Conservation (phyloP, 2,888 invertebrate species). For the Hemaris fuciformis region DNA sequence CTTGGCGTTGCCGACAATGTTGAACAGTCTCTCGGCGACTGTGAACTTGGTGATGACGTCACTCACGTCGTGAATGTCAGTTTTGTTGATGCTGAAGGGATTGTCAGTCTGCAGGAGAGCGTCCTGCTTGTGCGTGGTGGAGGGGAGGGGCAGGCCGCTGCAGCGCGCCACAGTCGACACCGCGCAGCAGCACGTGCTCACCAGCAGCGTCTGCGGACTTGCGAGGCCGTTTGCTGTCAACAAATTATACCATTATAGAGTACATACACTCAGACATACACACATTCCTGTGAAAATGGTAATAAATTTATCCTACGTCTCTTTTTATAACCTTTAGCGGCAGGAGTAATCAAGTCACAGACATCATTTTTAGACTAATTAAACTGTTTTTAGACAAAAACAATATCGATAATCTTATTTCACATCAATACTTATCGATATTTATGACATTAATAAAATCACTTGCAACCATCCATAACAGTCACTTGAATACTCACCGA, state of each 20-base stretch:
- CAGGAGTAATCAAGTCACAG: too few species aligned
- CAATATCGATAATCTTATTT: too few species aligned
- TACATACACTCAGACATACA: too few species aligned
- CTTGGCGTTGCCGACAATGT: constrained; percentile 87
- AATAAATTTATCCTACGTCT: too few species aligned
- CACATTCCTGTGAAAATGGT: too few species aligned
- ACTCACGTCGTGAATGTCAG: constrained; percentile 34
- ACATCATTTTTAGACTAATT: too few species aligned
- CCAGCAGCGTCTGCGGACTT: constrained; percentile 82
- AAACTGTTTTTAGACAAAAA: too few species aligned
- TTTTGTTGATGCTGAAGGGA: constrained; percentile 58
- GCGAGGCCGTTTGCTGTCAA: constrained; percentile 84
- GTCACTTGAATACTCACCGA: too few species aligned
- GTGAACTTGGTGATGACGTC: constrained; percentile 83
- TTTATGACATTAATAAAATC: background rate
- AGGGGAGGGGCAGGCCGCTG: constrained; percentile 84
- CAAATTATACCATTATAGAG: background rate
- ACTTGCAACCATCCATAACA: background rate
- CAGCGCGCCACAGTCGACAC: constrained; percentile 87
- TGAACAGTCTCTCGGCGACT: constrained; percentile 86
- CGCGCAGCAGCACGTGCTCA: constrained; percentile 86
- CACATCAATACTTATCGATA: background rate
- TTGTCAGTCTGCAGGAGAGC: constrained; percentile 55
- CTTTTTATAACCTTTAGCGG: too few species aligned
- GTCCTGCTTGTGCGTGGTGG: constrained; percentile 62